Base-by-base conservation (phyloP, 2,113 vertebrate genomes). In the Lagopus leucura region DNA sequence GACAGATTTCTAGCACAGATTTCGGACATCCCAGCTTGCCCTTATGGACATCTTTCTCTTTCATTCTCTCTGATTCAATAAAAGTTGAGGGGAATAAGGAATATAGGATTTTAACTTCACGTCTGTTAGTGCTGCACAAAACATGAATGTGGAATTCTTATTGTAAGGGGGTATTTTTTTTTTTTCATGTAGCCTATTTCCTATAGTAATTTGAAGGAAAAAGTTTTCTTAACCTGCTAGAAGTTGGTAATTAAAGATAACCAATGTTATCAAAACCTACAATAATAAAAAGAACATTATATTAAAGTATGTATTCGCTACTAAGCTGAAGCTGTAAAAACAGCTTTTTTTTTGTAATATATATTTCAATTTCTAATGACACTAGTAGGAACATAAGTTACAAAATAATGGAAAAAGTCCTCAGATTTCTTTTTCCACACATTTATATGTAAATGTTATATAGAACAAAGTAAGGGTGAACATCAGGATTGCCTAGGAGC, bases 1-100 rank as follows among this genome's bases (percentile, higher is more conserved):
- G 93, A 91, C 91, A 95, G 95, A 64, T 95, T 95, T 87, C 67
- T 38, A 87, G 77, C 66, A 82, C 77, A 94, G 82, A 88, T 93
- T 93, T 91, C 71, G 54, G 34, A 83, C 17, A 24, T 66, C 22
- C 50, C 52, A 43, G 10, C 82, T 92, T 92, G 72, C 72, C 89
- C 92, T 89, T 75, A 65, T 87, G 27, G 25, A 58, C 86, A 27
- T 80, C 30, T 91, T 77, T 90, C 54, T 82, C 55, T 74, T 83
- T 76, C 45, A 20, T 73, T 85, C 50, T 69, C 42, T 82, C 32
- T n/a, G 40, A 63, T 38, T 91, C 52, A 86, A 27, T 75, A 78
- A 79, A 45, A 24, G 40, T 75, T 83, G 75, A 86, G 61, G 16
- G 7, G 22, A 85, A 15, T 58, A 65, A 7, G n/a, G 67, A 73